Evolutionary conservation across 2,888 invertebrate genomes (phyloP), one percentile per base, ranked within the genome.

Genomic region (Choristoneura rosaceana): DNA sequence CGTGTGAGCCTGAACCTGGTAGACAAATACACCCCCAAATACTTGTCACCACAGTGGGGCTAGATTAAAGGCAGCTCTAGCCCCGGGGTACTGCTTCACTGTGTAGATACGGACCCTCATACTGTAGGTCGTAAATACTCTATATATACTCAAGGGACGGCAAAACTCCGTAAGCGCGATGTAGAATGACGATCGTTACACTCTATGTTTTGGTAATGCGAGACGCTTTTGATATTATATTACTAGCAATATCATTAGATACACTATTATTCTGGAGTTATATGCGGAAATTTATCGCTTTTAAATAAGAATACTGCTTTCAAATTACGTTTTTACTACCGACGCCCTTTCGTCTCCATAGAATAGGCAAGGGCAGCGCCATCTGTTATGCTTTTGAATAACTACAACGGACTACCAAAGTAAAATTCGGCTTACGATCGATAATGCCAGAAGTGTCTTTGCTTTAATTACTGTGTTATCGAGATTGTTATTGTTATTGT

Each of bases 21-120:
- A 9, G 15, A 45, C 61, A 67, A 71, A 66, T 62, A 71, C 55
- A 52, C 34, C n/a, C 60, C 70, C 8, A 59, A 52, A 55, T 66
- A 66, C 52, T 61, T 3, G 52, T 45, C 17, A 60, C 66, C 66
- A 43, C 7, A 5, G 10, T 25, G 58, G 71, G 65, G 43, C n/a
- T 34, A 17, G 64, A 71, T 0, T 45, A 25, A 33, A 0, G 41
- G 55, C 66, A 71, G 71, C 61, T 66, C 61, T 33, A 38, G 59
- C 66, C 71, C 66, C 61, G 66, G 8, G 45, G 4, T 4, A 55
- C 66, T 67, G 45, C 55, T 71, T 55, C n/a, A 45, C 71, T 61
- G 66, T 67, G 71, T 71, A 71, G 71, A 61, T 4, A 71, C 45
- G 71, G 71, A 71, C 71, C 61, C 71, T 25, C 71, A 2, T 1